Base-by-base conservation (phyloP, 2,797 vertebrate genomes). In the Microctenopoma steveboyesi region DNA sequence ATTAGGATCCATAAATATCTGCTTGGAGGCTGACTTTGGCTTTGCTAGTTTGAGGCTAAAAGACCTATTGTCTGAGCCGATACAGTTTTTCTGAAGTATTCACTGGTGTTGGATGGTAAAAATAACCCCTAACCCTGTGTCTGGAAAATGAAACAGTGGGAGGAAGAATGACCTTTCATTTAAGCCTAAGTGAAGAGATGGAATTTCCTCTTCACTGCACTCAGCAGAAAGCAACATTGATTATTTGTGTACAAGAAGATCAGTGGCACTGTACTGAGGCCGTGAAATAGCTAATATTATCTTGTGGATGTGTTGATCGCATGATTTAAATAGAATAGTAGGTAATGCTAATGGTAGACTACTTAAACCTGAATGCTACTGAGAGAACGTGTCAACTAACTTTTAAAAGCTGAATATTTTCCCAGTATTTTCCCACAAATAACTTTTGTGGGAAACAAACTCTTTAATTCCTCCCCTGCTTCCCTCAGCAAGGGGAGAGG, bases 211-310 rank as follows among this genome's bases (percentile, higher is more conserved):
- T 42, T 11, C 61, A 65, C 83, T 86, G 85, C 74, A 85, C 69
- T 87, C 75, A 83, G 76, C 73, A 69, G 65, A 72, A 64, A 52
- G 53, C 56, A 59, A 64, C 84, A 92, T 92, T 14, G 89, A 93
- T 92, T 90, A 86, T 76, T 83, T 81, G 68, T 79, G 74, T 78
- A 71, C 60, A 73, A 74, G 82, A 78, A 62, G 69, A 86, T 88
- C 76, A 84, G 64, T 79, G 63, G 64, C 39, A 57, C 12, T 63
- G 48, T 54, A 48, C 18, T 69, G 22, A 72, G 93, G 93, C 49
- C 68, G 49, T 46, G 18, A 46, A 35, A 68, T 18, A 55, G 39
- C 8, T 35, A 22, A 16, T 60, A 7, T 46, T 33, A 27, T 39
- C n/a, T 55, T n/a, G 27, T 42, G 69, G 27, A 27, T 47, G 8